Evolutionary conservation across 2,888 invertebrate species (phyloP).

Genomic region (Orchesella flavescens): DNA sequence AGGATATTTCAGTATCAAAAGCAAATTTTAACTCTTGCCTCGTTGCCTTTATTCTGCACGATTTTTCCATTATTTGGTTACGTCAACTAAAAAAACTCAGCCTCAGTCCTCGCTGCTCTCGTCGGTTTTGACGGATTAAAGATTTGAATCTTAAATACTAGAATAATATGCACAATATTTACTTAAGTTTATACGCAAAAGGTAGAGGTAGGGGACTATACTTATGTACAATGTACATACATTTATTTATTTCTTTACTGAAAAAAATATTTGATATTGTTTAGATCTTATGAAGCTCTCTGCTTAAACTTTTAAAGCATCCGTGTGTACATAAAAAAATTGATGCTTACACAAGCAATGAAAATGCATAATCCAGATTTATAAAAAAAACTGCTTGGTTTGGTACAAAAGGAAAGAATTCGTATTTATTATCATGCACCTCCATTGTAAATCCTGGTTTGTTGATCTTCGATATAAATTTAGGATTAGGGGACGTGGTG

Average conservation of each 20-base stretch:
- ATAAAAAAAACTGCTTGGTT: background rate
- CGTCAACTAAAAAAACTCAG: background rate
- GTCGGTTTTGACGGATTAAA: constrained; percentile 11
- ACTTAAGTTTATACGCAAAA: background rate
- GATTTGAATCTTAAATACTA: background rate
- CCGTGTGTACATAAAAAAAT: background rate
- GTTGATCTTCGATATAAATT: constrained; percentile 49
- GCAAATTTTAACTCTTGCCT: background rate
- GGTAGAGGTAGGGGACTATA: background rate
- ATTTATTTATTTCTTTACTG: no score
- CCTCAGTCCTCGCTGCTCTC: background rate
- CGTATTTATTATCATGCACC: background rate
- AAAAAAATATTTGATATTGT: no score
- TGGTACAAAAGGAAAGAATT: background rate
- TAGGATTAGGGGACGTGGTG: constrained; percentile 14
- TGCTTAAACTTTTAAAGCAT: background rate
- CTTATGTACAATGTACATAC: background rate
- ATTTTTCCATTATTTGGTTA: constrained; percentile 10
- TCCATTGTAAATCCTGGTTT: background rate
- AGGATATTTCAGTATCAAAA: background rate
- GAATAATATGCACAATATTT: background rate
- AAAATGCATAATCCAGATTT: constrained; percentile 20
- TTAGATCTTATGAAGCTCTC: background rate
- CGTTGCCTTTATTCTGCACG: background rate
- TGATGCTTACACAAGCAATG: constrained; percentile 4